These are phyloP conservation scores for Micromussa lordhowensis DNA, from an alignment of 92 coral and sea anemone species.

Conservation along the genomic window DNA sequence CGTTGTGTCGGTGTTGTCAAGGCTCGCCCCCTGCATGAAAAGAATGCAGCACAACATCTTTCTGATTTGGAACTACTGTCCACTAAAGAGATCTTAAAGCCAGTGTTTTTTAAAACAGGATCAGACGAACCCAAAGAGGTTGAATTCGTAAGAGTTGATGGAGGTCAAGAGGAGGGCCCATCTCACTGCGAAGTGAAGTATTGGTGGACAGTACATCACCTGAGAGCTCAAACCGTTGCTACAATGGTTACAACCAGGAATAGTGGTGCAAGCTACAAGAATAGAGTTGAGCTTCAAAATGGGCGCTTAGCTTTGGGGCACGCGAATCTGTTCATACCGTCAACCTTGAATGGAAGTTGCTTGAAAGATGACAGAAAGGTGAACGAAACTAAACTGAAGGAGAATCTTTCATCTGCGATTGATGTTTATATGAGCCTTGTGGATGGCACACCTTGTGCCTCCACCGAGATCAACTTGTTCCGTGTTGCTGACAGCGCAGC, in stretches of 20 bases:
- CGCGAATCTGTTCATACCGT: slow-evolving; percentile 47
- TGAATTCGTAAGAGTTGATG: slow-evolving; percentile 42
- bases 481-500: too few relatives aligned
- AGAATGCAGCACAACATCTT: slow-evolving; percentile 46
- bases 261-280: slow-evolving; percentile 46
- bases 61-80: slow-evolving; percentile 36
- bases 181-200: slow-evolving; percentile 49
- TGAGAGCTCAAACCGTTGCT: slow-evolving; percentile 12
- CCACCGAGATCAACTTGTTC: too few relatives aligned
- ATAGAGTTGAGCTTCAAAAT: too few relatives aligned
- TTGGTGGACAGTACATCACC: slow-evolving; percentile 49
- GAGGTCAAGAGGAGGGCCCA: slow-evolving; percentile 50
- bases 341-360: neutral
- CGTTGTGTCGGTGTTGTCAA: slow-evolving; percentile 35
- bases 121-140: neutral
- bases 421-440: too few relatives aligned
- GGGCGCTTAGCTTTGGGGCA: slow-evolving; percentile 47
- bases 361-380: neutral
- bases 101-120: neutral
- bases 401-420: too few relatives aligned
- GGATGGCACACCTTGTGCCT: too few relatives aligned
- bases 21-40: slow-evolving; percentile 45
- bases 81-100: neutral
- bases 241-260: slow-evolving; percentile 29
- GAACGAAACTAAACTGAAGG: slow-evolving; percentile 6